Conservation (phyloP, 1,140 invertebrate species). For the Anthonomus grandis region DNA sequence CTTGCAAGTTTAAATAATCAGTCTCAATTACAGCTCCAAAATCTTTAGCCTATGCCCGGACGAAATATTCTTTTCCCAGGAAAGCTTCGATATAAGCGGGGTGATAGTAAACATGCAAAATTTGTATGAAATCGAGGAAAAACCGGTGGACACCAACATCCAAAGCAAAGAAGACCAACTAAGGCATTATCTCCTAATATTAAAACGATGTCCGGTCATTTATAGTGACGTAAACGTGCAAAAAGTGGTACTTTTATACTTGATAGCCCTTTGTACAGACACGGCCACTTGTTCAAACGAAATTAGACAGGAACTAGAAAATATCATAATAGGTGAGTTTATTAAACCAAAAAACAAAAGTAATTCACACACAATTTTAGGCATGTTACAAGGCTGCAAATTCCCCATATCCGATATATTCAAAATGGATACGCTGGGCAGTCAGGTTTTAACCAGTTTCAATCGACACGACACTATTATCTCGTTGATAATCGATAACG, state of each 20-base stretch:
- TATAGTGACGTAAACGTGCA: slow-evolving; percentile 26
- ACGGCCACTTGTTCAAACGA: slow-evolving; percentile 16
- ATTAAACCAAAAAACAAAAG: neutral
- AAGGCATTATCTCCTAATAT: slow-evolving; percentile 12
- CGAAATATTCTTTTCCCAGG: slow-evolving; percentile 19
- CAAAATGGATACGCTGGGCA: slow-evolving; percentile 19
- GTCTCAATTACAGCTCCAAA: slow-evolving; percentile 14
- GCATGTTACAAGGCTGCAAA: slow-evolving; percentile 23
- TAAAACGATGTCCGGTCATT: slow-evolving; percentile 30
- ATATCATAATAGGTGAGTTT: slow-evolving; percentile 30
- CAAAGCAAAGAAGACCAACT: slow-evolving; percentile 27
- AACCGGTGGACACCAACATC: neutral
- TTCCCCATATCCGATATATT: slow-evolving; percentile 21
- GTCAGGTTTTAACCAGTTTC: slow-evolving; percentile 24
- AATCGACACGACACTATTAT: slow-evolving; percentile 20
- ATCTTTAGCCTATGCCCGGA: slow-evolving; percentile 18
- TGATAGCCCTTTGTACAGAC: slow-evolving; percentile 33
- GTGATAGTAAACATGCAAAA: slow-evolving; percentile 5
- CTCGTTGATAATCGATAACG: slow-evolving; percentile 27
- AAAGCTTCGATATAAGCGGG: neutral
- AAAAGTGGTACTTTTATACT: slow-evolving; percentile 29
- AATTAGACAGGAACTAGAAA: slow-evolving; percentile 19
- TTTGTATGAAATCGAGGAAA: neutral
- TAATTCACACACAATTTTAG: slow-evolving; percentile 13
- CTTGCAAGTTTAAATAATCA: neutral